Base-by-base conservation (phyloP, 2,888 invertebrate genomes). In the Eutolmus rufibarbis region DNA sequence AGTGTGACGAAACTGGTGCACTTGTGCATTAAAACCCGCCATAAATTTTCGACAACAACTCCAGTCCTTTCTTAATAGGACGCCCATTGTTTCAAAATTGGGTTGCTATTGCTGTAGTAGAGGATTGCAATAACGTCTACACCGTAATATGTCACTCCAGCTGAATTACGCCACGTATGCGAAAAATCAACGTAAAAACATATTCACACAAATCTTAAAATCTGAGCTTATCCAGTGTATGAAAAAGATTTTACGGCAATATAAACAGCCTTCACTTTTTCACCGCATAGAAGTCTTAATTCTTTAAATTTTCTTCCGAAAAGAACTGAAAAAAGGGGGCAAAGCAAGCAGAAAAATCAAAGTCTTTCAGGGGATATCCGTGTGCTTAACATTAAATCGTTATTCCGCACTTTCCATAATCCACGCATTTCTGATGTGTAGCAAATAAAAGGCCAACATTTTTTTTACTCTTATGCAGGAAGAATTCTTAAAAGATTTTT, bases 311-410 rank as follows among this genome's bases (percentile, higher is more conserved):
- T 23, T 19, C 66, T 12, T 66, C 9, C 12, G 28, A 66, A 66
- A 66, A 66, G 23, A 66, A 28, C 8, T 66, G 66, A 23, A 23
- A 66, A 28, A 28, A 23, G 66, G 66, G 23, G 12, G 23, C 5
- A 66, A 57, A 19, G 28, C 78, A 43, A 43, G 23, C 1, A 43
- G 12, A 14, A 16, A 78, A 78, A 78, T 78, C 78, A 78, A 78
- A 43, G 37, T 43, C 14, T 78, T 78, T 14, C 78, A 23, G 46
- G 14, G 37, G 78, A 78, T 78, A 78, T 78, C 23, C 78, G 23
- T 78, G 43, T 78, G 23, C 43, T 78, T 78, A 78, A 78, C 43
- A 78, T 78, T 78, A 43, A 78, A 78, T 78, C 78, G 66, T 66
- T 66, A 66, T 28, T 66, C 66, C 23, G 66, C 66, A 66, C 23